These are phyloP conservation scores for Zaprionus obscuricornis DNA, from an alignment of 2,888 invertebrate species.

Conservation along the genomic window DNA sequence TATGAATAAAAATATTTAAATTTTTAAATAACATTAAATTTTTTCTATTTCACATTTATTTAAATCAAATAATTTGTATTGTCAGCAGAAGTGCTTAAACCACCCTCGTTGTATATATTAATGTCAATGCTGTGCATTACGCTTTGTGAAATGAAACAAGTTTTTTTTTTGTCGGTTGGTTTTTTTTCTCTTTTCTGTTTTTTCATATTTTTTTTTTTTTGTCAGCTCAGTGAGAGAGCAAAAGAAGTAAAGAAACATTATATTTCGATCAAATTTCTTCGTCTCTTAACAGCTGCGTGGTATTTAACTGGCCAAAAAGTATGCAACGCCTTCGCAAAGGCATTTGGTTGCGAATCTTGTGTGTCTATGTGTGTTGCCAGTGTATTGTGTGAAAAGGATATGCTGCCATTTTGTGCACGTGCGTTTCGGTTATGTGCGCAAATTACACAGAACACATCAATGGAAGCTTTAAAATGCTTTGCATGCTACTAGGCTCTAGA, in stretches of 20 bases:
- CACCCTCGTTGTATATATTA: neutral
- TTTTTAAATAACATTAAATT: too few relatives aligned
- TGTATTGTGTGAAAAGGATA: slow-evolving; percentile 30
- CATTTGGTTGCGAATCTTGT: neutral
- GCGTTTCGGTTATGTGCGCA: slow-evolving; percentile 41
- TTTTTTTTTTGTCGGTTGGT: too few relatives aligned
- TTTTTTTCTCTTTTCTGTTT: too few relatives aligned
- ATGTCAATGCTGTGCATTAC: neutral
- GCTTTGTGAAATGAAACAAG: slow-evolving; percentile 4
- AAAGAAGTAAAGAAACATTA: slow-evolving; percentile 13
- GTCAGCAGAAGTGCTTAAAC: neutral
- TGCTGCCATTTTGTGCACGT: slow-evolving; percentile 63
- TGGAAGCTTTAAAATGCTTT: slow-evolving; percentile 54
- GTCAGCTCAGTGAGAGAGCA: neutral
- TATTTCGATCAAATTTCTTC: slow-evolving; percentile 29
- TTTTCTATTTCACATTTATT: too few relatives aligned
- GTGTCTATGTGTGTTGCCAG: neutral
- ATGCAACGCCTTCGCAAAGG: slow-evolving; percentile 19
- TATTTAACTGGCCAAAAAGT: slow-evolving; percentile 26
- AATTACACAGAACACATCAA: slow-evolving; percentile 31
- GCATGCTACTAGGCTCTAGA: slow-evolving; percentile 49
- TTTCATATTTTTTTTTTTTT: too few relatives aligned
- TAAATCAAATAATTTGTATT: neutral
- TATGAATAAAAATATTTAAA: too few relatives aligned
- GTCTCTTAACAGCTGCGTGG: slow-evolving; percentile 18